Percentiles rank a stretch among this genome's conserved stretches.
These are phyloP conservation scores for Mellivora capensis DNA, from an alignment of 2,113 vertebrate genomes.

Conservation along the genomic window DNA sequence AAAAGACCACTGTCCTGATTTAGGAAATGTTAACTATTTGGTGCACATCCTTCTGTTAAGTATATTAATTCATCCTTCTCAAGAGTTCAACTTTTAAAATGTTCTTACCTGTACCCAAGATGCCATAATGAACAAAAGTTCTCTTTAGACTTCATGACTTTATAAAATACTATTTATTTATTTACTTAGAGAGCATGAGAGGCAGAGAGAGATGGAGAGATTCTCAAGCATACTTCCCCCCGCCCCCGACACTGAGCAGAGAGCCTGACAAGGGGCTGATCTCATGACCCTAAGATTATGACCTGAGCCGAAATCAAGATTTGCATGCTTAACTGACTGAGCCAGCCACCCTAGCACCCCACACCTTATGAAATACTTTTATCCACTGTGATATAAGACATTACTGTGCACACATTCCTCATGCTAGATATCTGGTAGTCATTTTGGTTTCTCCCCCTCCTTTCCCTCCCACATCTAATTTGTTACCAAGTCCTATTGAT, in stretches of 20 bases:
- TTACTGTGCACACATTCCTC: background rate
- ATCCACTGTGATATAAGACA: background rate
- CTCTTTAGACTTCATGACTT: background rate
- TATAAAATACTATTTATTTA: background rate
- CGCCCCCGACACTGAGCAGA: accelerated
- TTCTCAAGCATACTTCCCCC: background rate
- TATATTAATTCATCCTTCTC: background rate
- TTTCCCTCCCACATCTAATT: background rate
- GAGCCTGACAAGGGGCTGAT: background rate
- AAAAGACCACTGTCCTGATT: background rate
- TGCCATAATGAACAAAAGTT: background rate
- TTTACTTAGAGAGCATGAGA: background rate
- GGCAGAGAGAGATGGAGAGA: background rate
- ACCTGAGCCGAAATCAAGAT: background rate
- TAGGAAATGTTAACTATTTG: background rate
- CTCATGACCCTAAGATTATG: background rate
- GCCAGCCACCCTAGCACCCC: background rate
- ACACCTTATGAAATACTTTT: background rate
- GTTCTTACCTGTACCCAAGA: background rate
- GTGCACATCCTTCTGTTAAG: background rate
- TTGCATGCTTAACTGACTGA: background rate
- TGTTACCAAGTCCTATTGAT: background rate
- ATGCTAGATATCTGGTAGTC: background rate
- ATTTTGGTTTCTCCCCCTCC: background rate
- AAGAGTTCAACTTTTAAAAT: conserved; percentile 8